Base-by-base conservation (phyloP, 2,888 invertebrate genomes). In the Lasioglossum lativentre region DNA sequence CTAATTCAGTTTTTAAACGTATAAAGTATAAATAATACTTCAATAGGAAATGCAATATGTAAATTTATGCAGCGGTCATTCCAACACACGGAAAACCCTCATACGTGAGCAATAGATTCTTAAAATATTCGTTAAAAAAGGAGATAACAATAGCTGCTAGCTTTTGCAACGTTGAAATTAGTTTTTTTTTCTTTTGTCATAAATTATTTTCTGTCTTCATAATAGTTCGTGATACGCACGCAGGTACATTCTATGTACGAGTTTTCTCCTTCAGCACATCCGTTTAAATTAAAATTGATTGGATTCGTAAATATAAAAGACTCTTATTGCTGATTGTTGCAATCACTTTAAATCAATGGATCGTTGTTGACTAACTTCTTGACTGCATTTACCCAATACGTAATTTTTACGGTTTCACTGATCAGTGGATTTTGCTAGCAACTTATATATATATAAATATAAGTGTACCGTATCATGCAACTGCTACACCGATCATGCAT, bases 331-430 rank as follows among this genome's bases (percentile, higher is more conserved):
- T 90, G 86, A 88, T 86, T 83, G 82, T 91, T 89, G 89, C 88
- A 89, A 89, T 89, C 86, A 83, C 87, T 87, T 87, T 86, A 86
- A 81, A 72, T 77, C 16, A 56, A 86, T 52, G 47, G 79, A 77
- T 75, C 52, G 34, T 78, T 75, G 45, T 59, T 56, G 45, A 82
- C 74, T 77, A 78, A 40, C 76, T 38, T 80, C 34, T 81, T 75
- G 84, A 90, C 91, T 90, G 91, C 91, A 91, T 90, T 90, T 90
- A 90, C 89, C 82, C 89, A 90, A 90, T 70, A 83, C 79, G 81
- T 86, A 80, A 86, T 86, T 83, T 56, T 56, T 12, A 78, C 75
- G 47, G 56, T 40, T 63, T 80, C 30, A 19, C 59, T 52, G 56
- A 30, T 70, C 45, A 70, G 59, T 75, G 45, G 74, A 74, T 78